These are phyloP conservation scores for Neomorphus geoffroyi DNA, from an alignment of 2,797 vertebrate species.

Conservation along the genomic window DNA sequence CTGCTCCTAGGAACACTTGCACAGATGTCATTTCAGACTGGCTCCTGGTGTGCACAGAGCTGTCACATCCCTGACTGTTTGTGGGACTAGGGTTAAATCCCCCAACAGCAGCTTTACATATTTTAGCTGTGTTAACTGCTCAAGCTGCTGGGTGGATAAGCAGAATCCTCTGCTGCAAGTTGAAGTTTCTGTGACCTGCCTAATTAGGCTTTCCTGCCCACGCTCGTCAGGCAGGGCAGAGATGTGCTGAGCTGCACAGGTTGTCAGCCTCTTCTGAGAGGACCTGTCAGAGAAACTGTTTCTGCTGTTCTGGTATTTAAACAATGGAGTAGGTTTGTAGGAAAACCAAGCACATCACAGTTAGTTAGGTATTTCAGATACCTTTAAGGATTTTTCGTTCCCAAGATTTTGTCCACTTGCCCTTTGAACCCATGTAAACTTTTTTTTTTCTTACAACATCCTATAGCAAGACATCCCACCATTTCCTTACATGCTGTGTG, in stretches of 20 bases:
- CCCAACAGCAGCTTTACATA: neutral
- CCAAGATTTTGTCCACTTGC: neutral
- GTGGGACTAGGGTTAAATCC: neutral
- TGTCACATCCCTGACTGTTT: neutral
- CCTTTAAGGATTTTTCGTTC: neutral
- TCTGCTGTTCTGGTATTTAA: neutral
- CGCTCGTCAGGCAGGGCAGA: neutral
- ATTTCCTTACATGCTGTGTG: neutral
- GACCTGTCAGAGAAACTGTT: neutral
- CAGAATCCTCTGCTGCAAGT: neutral
- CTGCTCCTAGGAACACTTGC: neutral
- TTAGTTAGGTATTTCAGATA: neutral
- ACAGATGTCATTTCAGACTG: neutral
- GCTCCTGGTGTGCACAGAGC: neutral
- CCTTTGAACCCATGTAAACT: neutral
- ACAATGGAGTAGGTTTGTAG: neutral
- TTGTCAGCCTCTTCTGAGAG: neutral
- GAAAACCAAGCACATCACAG: neutral
- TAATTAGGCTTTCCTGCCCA: neutral
- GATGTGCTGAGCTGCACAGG: neutral
- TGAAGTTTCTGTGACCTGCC: neutral
- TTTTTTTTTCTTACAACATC: neutral
- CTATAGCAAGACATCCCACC: neutral
- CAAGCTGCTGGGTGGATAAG: neutral
- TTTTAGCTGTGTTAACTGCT: neutral